Conservation (phyloP, 92 coral and sea anemone genomes). For the Parazoanthus darwini region DNA sequence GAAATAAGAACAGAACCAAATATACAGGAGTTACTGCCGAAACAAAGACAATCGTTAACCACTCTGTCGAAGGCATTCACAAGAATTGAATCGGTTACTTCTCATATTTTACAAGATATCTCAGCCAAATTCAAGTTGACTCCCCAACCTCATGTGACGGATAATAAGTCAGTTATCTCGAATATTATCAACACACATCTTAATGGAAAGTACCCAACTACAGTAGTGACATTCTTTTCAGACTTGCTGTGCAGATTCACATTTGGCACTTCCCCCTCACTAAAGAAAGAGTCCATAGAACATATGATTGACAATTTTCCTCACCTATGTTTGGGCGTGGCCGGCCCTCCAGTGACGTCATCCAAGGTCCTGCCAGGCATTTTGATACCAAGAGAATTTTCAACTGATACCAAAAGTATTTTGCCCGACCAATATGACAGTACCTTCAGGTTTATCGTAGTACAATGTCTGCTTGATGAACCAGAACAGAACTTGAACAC, state of each 20-base stretch:
- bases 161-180: conserved; percentile 35
- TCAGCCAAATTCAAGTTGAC: conserved; percentile 34
- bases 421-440: conserved; percentile 10
- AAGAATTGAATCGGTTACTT: conserved; percentile 40
- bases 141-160: conserved; percentile 3
- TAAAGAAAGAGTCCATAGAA: conserved; percentile 51
- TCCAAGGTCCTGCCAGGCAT: conserved; percentile 78
- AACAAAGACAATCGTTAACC: conserved; percentile 45
- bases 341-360: conserved; percentile 69
- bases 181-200: conserved; percentile 57
- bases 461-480: conserved; percentile 66
- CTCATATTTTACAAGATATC: conserved; percentile 48
- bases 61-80: conserved; percentile 65
- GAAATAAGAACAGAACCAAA: conserved; percentile 2
- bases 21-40: conserved; percentile 44
- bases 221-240: conserved; percentile 49
- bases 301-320: conserved; percentile 68
- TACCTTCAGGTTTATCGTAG: conserved; percentile 62
- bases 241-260: conserved; percentile 58
- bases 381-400: conserved; percentile 79
- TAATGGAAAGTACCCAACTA: conserved; percentile 73
- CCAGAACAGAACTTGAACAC: conserved; percentile 41
- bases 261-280: conserved; percentile 42
- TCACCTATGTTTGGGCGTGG: conserved; percentile 70
- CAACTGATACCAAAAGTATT: conserved; percentile 59